Evolutionary conservation across 2,888 invertebrate genomes (phyloP).

Genomic region (Xestia xanthographa): DNA sequence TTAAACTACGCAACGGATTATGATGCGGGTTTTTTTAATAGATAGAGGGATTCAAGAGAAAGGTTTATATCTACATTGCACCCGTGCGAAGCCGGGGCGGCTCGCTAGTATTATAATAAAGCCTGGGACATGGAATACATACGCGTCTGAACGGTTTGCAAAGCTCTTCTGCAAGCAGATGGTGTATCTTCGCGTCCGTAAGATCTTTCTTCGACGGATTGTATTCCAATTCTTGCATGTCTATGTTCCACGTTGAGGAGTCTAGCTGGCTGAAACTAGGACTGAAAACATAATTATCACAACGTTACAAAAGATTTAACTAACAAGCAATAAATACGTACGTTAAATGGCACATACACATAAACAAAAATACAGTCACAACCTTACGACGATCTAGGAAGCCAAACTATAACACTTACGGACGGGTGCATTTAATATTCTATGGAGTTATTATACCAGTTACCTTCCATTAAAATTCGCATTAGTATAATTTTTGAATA

Average conservation of each 20-base stretch:
- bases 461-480: slow-evolving; percentile 96
- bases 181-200: slow-evolving; percentile 98
- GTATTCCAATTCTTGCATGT: slow-evolving; percentile 98
- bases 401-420: background rate
- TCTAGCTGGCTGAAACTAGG: slow-evolving; percentile 96
- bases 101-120: background rate
- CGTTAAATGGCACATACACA: background rate
- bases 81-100: no score
- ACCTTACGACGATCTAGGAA: slow-evolving; percentile 1
- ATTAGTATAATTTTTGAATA: slow-evolving; percentile 96
- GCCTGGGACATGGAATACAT: slow-evolving; percentile 76
- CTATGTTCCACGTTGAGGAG: slow-evolving; percentile 96
- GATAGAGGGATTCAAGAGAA: no score
- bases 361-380: background rate
- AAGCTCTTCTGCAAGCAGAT: slow-evolving; percentile 96
- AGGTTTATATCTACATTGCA: no score
- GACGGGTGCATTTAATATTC: background rate
- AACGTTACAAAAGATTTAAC: background rate
- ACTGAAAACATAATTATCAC: slow-evolving; percentile 81
- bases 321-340: background rate
- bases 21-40: no score
- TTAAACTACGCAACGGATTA: no score
- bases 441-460: slow-evolving; percentile 21
- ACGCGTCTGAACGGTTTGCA: slow-evolving; percentile 97
- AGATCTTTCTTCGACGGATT: slow-evolving; percentile 97